Evolutionary conservation across 2,113 vertebrate species (phyloP).

Genomic region (Eolophus roseicapilla): DNA sequence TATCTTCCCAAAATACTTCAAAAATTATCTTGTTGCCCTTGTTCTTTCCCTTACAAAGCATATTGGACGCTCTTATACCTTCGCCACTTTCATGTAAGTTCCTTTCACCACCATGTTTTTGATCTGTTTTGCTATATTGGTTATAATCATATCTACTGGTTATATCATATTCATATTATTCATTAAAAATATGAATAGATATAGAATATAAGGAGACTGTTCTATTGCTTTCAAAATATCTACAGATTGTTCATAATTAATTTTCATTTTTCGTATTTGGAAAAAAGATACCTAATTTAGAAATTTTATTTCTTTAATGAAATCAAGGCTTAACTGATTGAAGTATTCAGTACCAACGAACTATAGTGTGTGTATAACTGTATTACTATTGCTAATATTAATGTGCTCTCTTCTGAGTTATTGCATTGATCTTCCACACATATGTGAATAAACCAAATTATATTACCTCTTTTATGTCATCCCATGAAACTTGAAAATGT

Average conservation of each 20-base stretch:
- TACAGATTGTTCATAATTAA: not conserved
- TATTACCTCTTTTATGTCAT: constrained; percentile 41
- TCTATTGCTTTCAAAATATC: not conserved
- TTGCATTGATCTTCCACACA: constrained; percentile 27
- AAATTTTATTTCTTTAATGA: not conserved
- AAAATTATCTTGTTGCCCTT: not conserved
- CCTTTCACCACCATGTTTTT: not conserved
- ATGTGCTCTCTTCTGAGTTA: constrained; percentile 34
- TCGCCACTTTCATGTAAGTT: not conserved
- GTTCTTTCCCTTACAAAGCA: not conserved
- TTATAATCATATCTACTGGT: not conserved
- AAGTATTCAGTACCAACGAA: not conserved
- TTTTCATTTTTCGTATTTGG: not conserved
- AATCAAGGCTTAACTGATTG: not conserved
- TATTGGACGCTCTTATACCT: not conserved
- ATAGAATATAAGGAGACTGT: not conserved
- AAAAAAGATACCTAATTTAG: not conserved
- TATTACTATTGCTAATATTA: not conserved
- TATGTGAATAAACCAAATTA: constrained; percentile 55
- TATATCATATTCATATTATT: not conserved
- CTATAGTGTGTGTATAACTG: not conserved
- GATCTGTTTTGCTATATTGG: not conserved
- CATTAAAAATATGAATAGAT: not conserved
- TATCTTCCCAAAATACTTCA: not conserved
- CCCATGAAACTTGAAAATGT: constrained; percentile 39